Base-by-base conservation (phyloP, 2,888 invertebrate genomes). In the Lordiphosa andalusiaca region DNA sequence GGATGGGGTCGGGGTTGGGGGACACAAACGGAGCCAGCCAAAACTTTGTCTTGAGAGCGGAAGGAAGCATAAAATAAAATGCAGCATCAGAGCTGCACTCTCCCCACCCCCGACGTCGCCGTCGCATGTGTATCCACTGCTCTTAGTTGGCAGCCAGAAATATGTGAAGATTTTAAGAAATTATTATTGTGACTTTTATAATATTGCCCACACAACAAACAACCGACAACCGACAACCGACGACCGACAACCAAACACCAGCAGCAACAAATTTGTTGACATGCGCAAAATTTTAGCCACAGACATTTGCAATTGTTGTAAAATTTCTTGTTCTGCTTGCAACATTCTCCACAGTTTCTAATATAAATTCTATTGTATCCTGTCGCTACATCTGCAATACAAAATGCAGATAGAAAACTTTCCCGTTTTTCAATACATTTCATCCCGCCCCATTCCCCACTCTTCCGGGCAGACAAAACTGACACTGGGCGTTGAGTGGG, bases 61-160 rank as follows among this genome's bases (percentile, higher is more conserved):
- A 85, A 85, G 85, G 85, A 82, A 81, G 78, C 84, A 84, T 85
- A 73, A 81, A 84, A 84, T 84, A 81, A 84, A 82, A 84, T 78
- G 80, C 84, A 82, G 61, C 49, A 60, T 4, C 59, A 59, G 53
- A 54, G 30, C 60, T 53, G n/a, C 67, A 56, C 36, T 64, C 60
- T 3, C 30, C 23, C 23, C 48, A 47, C 16, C 53, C 56, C 35
- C 5, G 6, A 42, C 42, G 16, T 2, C 16, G 16, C 48, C 38
- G 30, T 13, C 23, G 25, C 57, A 40, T 35, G 33, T 46, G 37
- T 46, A 42, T 50, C 30, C 7, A 6, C 30, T 44, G n/a, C n/a
- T 30, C 10, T 37, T 33, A 10, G 40, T 21, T 16, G 23, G 40
- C 52, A 46, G 48, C 44, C 67, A 63, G 68, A 76, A 78, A 71